Evolutionary conservation across 2,888 invertebrate genomes (phyloP), one percentile per base, ranked within the genome.

Genomic region (Lithophane semibrunnea): DNA sequence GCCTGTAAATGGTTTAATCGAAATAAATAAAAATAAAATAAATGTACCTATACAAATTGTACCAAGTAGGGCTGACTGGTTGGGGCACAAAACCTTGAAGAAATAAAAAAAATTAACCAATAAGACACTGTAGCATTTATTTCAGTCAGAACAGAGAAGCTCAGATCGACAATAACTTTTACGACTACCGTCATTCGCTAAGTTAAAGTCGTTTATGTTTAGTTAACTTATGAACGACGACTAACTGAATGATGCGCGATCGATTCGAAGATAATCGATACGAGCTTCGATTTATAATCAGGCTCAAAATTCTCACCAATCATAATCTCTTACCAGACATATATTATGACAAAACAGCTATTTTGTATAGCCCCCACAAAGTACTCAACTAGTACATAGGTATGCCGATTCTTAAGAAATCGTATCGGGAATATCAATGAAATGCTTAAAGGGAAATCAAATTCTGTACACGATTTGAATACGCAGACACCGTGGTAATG

Each of bases 361-460:
- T 77, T 73, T 70, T 75, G 63, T 77, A 72, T 54, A 81, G 10
- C 54, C 52, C 58, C 47, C 58, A 86, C 82, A 79, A 77, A 78
- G 54, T 74, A 61, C 37, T 67, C 75, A 77, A 75, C 42, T 75
- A 63, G 77, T 77, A 77, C 74, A 56, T 66, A 82, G 77, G 80
- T 77, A 88, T 86, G 82, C 68, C 77, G 71, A 79, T 86, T 84
- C 82, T 87, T 86, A 67, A 75, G 77, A 88, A 90, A 88, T 87
- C 88, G 87, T 89, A 91, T 83, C 87, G 86, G 88, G 94, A 90
- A 88, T 91, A 88, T 90, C 88, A 93, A 93, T 93, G 89, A 88
- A 91, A 92, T 90, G 87, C 88, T 89, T 88, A 88, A 86, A 90
- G 86, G 86, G 86, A 91, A 92, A 93, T 93, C 90, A 88, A 86